Evolutionary conservation across 2,797 vertebrate species (phyloP), one percentile per base, ranked within the genome.

Genomic region (Decapterus maruadsi): DNA sequence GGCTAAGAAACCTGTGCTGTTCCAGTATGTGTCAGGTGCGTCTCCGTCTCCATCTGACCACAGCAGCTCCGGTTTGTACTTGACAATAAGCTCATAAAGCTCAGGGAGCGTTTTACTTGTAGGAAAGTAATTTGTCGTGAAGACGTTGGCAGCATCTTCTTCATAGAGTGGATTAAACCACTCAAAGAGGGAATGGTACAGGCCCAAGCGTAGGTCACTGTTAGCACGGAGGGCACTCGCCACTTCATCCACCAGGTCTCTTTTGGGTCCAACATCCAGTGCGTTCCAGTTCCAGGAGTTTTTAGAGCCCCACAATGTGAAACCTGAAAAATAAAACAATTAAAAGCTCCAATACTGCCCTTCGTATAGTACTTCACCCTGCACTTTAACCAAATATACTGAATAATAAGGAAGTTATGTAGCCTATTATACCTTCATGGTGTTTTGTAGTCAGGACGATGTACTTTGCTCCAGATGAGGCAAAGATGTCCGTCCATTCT

Each of bases 201-300:
- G 94, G 17, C 98, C 98, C 19, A 99, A 95, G 56, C 1, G 97
- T 79, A 99, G 86, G 82, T 91, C 89, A 0, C 94, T 96, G 67
- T 91, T 68, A 0, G 84, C 91, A 11, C 96, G 95, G 45, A 99
- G 60, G 59, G 97, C 96, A 0, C 11, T 72, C 56, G 94, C 95
- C 11, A 99, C 81, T 61, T 98, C 98, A 36, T 77, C 94, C 54
- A 99, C 96, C 34, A 99, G 84, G 74, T 99, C 97, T 62, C 95
- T 91, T 69, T 95, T 95, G 0, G 98, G 97, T 55, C 98, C 98
- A 6, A 96, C 77, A 29, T 97, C 96, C 61, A 97, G 93, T 0
- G 97, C 94, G 48, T 99, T 99, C 98, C 98, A 99, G 92, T 96
- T 97, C 97, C 97, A 99, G 1, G 98, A 98, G 84, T 93, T 93